Conservation (phyloP, 2,888 invertebrate genomes). For the Agrochola macilenta region DNA sequence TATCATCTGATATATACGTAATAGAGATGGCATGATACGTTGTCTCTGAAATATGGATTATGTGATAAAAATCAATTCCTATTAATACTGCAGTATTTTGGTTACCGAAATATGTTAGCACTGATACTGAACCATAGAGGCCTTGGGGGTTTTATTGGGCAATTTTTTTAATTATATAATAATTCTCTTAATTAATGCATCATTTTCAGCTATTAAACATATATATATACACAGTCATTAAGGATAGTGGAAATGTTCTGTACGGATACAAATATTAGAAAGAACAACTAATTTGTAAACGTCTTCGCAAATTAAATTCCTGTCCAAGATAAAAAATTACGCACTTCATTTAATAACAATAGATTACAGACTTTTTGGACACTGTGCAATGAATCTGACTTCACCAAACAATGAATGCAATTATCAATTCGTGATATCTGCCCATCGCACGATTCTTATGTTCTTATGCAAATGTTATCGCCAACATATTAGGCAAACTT, state of each 20-base stretch:
- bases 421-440: conserved; percentile 47
- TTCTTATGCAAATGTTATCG: conserved; percentile 66
- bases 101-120: not conserved
- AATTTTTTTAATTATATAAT: too few species aligned
- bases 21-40: not conserved
- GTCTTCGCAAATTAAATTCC: not conserved
- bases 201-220: too few species aligned
- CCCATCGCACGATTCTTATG: conserved; percentile 55
- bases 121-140: not conserved
- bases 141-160: too few species aligned
- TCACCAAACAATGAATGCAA: conserved; percentile 33
- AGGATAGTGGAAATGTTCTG: too few species aligned
- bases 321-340: not conserved
- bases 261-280: too few species aligned
- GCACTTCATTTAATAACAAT: conserved; percentile 21
- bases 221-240: too few species aligned
- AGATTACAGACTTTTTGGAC: conserved; percentile 14
- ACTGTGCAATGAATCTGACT: conserved; percentile 27
- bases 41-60: not conserved
- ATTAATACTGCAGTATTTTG: not conserved
- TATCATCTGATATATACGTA: not conserved
- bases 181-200: not conserved
- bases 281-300: too few species aligned
- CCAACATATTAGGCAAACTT: conserved; percentile 68
- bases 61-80: not conserved